These are phyloP conservation scores for Xestia sexstrigata DNA, from an alignment of 2,888 invertebrate genomes.

Conservation along the genomic window DNA sequence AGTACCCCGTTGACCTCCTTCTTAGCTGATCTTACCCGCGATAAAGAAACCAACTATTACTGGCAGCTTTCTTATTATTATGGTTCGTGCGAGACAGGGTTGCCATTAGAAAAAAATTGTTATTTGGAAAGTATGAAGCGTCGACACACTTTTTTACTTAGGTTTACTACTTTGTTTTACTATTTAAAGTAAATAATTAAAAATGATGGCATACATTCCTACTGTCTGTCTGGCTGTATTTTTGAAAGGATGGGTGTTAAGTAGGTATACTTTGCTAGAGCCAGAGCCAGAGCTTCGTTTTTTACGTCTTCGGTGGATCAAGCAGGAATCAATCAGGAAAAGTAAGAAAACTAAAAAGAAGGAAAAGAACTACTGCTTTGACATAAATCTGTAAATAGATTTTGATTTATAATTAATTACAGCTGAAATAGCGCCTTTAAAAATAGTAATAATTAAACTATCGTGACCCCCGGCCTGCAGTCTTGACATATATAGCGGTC, in stretches of 20 bases:
- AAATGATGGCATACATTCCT: not conserved
- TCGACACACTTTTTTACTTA: conserved; percentile 22
- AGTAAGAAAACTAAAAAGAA: not conserved
- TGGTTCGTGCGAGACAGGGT: conserved; percentile 44
- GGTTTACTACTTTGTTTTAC: not conserved
- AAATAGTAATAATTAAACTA: too few species aligned
- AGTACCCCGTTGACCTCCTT: conserved; percentile 62
- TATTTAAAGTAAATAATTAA: not conserved
- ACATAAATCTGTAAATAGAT: not conserved
- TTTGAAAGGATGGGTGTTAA: not conserved
- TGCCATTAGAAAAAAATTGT: conserved; percentile 27
- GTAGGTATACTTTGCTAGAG: not conserved
- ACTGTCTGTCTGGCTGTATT: not conserved
- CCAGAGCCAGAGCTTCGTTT: not conserved
- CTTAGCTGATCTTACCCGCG: conserved; percentile 46
- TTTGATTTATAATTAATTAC: too few species aligned
- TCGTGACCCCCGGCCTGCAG: too few species aligned
- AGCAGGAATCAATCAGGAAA: too few species aligned
- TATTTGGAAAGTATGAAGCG: conserved; percentile 16
- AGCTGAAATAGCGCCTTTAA: too few species aligned
- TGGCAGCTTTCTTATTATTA: conserved; percentile 53
- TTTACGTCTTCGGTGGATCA: not conserved
- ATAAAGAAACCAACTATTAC: conserved; percentile 64
- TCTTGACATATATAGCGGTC: too few species aligned
- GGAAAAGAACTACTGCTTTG: not conserved